Evolutionary conservation across 2,113 vertebrate genomes (phyloP).

Genomic region (Epinephelus lanceolatus): DNA sequence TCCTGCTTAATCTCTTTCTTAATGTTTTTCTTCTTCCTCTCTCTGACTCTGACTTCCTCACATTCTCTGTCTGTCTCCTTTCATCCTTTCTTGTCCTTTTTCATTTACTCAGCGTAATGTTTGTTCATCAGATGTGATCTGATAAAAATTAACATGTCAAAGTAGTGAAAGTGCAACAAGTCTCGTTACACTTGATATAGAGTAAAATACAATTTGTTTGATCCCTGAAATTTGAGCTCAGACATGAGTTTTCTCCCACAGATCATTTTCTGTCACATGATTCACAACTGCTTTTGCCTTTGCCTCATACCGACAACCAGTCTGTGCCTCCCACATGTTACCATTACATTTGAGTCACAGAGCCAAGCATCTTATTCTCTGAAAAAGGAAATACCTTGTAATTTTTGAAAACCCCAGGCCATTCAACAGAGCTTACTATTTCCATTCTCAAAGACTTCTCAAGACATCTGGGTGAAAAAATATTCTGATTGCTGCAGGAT

Average conservation of each 20-base stretch:
- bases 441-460: background rate
- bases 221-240: background rate
- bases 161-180: background rate
- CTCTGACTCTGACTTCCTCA: conserved; percentile 42
- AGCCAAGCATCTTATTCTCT: background rate
- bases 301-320: background rate
- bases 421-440: background rate
- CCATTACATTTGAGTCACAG: background rate
- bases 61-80: conserved; percentile 28
- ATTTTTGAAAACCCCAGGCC: background rate
- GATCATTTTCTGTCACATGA: background rate
- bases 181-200: background rate
- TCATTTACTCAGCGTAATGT: background rate
- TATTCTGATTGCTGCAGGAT: background rate
- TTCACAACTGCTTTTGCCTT: conserved; percentile 2
- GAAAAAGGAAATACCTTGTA: background rate
- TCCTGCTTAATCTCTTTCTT: conserved; percentile 53
- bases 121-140: conserved; percentile 4
- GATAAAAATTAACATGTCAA: background rate
- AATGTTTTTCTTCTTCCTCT: conserved; percentile 50
- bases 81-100: conserved; percentile 4
- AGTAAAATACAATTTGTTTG: background rate
- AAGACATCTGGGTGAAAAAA: background rate
- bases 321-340: background rate
- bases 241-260: background rate